These are phyloP conservation scores for Phalacrocorax aristotelis DNA, from an alignment of 2,113 vertebrate species.

Conservation along the genomic window DNA sequence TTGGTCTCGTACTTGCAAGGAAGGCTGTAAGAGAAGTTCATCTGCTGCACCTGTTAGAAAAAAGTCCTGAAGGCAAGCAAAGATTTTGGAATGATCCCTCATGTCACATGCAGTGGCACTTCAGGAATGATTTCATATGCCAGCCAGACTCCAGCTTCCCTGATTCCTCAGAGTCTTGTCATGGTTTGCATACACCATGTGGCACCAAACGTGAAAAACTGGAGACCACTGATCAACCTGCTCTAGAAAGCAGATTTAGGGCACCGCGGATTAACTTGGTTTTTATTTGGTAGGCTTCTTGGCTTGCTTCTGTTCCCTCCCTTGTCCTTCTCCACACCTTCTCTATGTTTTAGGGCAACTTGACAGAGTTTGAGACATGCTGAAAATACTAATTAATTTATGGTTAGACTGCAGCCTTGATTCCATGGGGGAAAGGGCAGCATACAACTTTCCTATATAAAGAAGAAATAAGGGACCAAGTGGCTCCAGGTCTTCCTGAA, in stretches of 20 bases:
- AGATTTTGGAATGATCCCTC: conserved; percentile 61
- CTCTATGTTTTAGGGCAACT: neutral
- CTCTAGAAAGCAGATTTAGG: neutral
- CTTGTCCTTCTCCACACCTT: neutral
- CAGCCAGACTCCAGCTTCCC: conserved; percentile 55
- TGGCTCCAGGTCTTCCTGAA: neutral
- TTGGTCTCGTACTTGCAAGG: conserved; percentile 58
- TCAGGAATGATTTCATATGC: conserved; percentile 71
- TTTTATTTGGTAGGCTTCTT: neutral
- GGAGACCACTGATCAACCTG: neutral
- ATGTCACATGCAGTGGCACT: conserved; percentile 69
- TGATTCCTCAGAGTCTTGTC: conserved; percentile 63
- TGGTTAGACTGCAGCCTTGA: neutral
- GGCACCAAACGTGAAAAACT: conserved; percentile 12
- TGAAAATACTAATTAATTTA: neutral
- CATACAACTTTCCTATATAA: neutral
- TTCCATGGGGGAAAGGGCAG: neutral
- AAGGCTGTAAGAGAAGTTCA: conserved; percentile 69
- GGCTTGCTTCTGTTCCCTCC: neutral
- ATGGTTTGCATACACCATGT: conserved; percentile 29
- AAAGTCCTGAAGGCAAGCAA: conserved; percentile 67
- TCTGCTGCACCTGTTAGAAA: conserved; percentile 75
- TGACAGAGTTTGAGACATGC: neutral
- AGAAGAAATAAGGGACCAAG: neutral
- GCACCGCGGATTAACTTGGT: neutral